These are phyloP conservation scores for Epinotia bilunana DNA, from an alignment of 2,888 invertebrate genomes.

Conservation along the genomic window DNA sequence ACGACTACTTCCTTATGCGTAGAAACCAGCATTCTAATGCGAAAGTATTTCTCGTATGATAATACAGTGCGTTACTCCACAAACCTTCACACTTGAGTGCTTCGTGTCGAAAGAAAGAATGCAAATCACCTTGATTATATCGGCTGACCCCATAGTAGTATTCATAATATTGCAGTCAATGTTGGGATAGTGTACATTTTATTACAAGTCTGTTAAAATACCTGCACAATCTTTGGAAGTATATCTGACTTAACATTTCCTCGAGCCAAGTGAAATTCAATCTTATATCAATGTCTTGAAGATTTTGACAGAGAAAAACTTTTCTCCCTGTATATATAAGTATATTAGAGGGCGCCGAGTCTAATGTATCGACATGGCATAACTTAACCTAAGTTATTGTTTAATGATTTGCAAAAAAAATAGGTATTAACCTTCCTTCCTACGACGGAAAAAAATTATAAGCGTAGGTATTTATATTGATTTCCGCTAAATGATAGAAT, in stretches of 20 bases:
- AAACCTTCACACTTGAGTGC: constrained; percentile 39
- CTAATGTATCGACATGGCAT: too few species aligned
- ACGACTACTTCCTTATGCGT: constrained; percentile 6
- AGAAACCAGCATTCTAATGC: constrained; percentile 22
- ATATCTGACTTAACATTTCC: neutral
- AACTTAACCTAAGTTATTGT: too few species aligned
- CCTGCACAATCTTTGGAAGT: neutral
- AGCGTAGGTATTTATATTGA: too few species aligned
- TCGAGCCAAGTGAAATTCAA: too few species aligned
- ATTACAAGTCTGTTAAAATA: neutral
- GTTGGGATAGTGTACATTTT: constrained; percentile 1
- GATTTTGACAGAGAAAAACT: too few species aligned
- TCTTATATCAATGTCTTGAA: too few species aligned
- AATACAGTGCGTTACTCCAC: constrained; percentile 39
- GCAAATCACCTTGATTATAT: constrained; percentile 34
- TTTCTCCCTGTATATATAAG: too few species aligned
- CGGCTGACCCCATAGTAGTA: constrained; percentile 25
- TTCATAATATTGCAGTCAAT: neutral
- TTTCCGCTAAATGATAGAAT: too few species aligned
- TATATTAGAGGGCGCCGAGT: too few species aligned
- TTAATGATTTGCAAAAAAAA: too few species aligned
- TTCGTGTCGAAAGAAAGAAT: constrained; percentile 39
- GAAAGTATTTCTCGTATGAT: constrained; percentile 40
- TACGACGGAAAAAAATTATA: too few species aligned
- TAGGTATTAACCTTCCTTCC: too few species aligned